A percentile compares a stretch with the other conserved stretches of the same genome.
Conservation (phyloP, 2,888 invertebrate genomes). For the Plebejus argus region DNA sequence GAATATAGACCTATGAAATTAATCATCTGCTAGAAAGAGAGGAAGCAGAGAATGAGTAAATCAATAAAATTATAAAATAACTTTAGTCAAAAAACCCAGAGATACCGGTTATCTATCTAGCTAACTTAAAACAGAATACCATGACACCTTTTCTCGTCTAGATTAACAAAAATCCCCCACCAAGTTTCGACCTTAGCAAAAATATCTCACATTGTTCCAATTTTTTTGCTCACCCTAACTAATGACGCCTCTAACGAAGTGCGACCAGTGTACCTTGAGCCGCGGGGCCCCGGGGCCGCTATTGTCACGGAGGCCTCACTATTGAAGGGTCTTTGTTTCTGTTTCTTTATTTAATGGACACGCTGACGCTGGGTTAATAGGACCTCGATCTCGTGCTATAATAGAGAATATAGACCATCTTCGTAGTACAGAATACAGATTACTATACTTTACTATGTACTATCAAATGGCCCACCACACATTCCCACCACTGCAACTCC, state of each 20-base stretch:
- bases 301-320: constrained; percentile 43
- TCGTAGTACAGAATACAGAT: too few species aligned
- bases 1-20: too few species aligned
- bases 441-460: too few species aligned
- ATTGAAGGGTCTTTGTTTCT: constrained; percentile 45
- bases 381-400: background rate
- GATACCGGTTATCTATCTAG: too few species aligned
- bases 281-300: constrained; percentile 36
- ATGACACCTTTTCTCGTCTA: background rate
- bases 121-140: too few species aligned
- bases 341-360: constrained; percentile 41
- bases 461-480: too few species aligned
- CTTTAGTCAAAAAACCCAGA: too few species aligned
- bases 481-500: too few species aligned
- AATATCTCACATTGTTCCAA: constrained; percentile 4
- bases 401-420: background rate
- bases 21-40: too few species aligned
- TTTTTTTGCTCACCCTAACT: constrained; percentile 40
- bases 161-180: background rate
- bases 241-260: constrained; percentile 48
- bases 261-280: constrained; percentile 38
- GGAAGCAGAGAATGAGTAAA: too few species aligned
- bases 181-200: background rate
- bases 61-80: too few species aligned
- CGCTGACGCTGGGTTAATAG: constrained; percentile 32